Base-by-base conservation (phyloP, 2,888 invertebrate species). In the Sylvicola cinctus region DNA sequence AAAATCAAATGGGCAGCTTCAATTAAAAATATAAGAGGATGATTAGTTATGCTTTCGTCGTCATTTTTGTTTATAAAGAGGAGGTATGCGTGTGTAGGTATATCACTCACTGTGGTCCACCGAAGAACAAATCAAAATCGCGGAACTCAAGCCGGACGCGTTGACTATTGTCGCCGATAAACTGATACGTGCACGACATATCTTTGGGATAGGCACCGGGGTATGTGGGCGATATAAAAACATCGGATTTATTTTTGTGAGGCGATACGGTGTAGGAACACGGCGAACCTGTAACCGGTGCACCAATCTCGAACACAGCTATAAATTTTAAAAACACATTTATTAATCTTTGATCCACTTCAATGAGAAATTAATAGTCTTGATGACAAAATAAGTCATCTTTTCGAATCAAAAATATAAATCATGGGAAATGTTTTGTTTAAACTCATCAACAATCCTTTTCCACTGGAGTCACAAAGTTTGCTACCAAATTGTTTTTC, bases 151-250 rank as follows among this genome's bases (percentile, higher is more conserved):
- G 69, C 43, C 91, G 76, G 47, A 96, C 84, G 52, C 96, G 66
- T 62, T 96, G 90, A 36, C 83, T 81, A 33, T 73, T 68, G 52
- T 74, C 71, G 34, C 96, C 96, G 49, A 81, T 72, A 63, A 98
- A 87, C 61, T 83, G 78, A 62, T 90, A 91, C 61, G 76, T 75
- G 68, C 95, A 96, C 48, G 69, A 70, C 51, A 93, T 71, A 61
- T 90, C 84, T 65, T 95, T 95, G 45, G 98, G 96, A 65, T 98
- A 99, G 49, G 90, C 80, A 45, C 98, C 98, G 40, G 98, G 98
- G 67, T 98, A 98, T 41, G 98, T 98, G 41, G 96, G 95, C 38
- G 96, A 91, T 50, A 90, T 66, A 49, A 98, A 77, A 51, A 74
- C 70, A 35, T 96, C 96, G 42, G 74, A 76, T 51, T 74, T 74